Evolutionary conservation across 2,113 vertebrate genomes (phyloP).

Genomic region (Centropus bengalensis): DNA sequence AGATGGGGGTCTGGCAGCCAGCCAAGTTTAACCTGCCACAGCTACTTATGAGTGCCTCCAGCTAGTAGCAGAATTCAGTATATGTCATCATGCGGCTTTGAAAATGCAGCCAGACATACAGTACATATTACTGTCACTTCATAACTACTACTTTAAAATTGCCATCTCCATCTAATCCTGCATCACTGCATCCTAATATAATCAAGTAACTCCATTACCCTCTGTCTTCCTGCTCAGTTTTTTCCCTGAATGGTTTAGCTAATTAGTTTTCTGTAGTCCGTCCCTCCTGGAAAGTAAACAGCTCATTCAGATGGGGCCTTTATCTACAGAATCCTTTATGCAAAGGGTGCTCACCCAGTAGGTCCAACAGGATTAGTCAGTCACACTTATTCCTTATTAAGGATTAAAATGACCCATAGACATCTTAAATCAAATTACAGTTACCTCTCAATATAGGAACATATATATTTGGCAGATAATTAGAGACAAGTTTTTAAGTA

Average conservation of each 20-base stretch:
- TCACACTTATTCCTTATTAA: background rate
- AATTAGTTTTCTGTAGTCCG: background rate
- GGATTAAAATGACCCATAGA: background rate
- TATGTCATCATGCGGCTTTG: background rate
- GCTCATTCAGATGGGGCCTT: background rate
- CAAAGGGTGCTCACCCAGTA: background rate
- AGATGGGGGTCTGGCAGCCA: background rate
- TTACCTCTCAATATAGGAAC: background rate
- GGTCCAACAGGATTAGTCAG: background rate
- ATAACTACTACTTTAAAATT: background rate
- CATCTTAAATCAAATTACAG: background rate
- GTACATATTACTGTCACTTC: background rate
- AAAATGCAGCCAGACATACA: background rate
- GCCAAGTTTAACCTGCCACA: background rate
- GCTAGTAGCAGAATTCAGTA: background rate
- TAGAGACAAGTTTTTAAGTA: background rate
- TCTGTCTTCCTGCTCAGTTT: background rate
- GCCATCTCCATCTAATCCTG: background rate
- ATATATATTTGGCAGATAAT: background rate
- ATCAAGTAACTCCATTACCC: background rate
- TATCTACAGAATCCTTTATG: background rate
- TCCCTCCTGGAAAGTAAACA: background rate
- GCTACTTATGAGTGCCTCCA: background rate
- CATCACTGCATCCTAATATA: background rate
- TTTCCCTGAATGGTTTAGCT: background rate